Conservation (phyloP, 2,113 vertebrate species). For the Passer montanus region DNA sequence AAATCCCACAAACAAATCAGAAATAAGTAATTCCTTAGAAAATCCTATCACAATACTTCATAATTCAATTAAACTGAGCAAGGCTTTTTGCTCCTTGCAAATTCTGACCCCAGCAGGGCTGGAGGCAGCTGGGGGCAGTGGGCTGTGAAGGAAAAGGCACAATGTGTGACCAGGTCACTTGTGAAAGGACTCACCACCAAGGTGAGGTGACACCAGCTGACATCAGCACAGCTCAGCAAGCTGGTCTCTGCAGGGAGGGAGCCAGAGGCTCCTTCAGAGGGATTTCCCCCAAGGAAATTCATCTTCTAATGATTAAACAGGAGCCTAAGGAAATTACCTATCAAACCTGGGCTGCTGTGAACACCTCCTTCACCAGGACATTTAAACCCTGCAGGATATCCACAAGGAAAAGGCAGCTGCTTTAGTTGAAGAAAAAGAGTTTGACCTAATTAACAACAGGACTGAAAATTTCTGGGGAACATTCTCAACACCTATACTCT, state of each 20-base stretch:
- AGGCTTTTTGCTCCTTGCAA: not conserved
- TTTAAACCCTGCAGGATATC: not conserved
- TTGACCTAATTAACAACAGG: not conserved
- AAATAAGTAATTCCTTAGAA: not conserved
- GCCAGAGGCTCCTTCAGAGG: not conserved
- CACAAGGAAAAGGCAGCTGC: not conserved
- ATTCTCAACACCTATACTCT: not conserved
- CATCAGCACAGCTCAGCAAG: not conserved
- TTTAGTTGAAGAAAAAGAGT: not conserved
- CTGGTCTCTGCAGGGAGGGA: not conserved
- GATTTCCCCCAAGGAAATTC: not conserved
- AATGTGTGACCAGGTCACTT: conserved; percentile 34
- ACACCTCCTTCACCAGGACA: not conserved
- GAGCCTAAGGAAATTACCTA: not conserved
- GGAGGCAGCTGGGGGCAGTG: not conserved
- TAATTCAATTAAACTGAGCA: not conserved
- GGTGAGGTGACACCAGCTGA: not conserved
- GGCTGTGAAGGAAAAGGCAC: conserved; percentile 32
- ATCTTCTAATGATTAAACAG: not conserved
- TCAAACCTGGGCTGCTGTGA: not conserved
- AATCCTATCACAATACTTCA: not conserved
- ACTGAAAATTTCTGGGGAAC: not conserved
- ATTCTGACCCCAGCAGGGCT: not conserved
- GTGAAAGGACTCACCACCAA: not conserved
- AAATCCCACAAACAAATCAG: not conserved